Base-by-base conservation (phyloP, 1,140 invertebrate species). In the Adoxophyes honmai region DNA sequence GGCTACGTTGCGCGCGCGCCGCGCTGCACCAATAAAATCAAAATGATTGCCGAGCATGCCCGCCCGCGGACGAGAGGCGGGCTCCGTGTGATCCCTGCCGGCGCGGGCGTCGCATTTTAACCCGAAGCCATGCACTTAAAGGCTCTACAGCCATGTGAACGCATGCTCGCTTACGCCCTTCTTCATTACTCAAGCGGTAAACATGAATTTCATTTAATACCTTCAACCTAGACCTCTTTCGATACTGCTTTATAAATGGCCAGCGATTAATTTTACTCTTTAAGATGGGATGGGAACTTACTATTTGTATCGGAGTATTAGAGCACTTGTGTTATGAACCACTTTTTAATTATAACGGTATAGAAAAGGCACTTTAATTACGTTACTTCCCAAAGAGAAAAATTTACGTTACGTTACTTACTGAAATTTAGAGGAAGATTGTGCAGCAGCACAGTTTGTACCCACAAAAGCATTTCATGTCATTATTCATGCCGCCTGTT, bases 191-290 rank as follows among this genome's bases (percentile, higher is more conserved):
- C n/a, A 28, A 28, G n/a, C 18, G 21, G 21, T 2, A 48, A 13
- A 15, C n/a, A 28, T 48, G n/a, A 48, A 48, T 11, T 48, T 48
- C 18, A 48, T 48, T 48, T 48, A 48, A 48, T 48, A 48, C 21
- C 21, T 6, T 28, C 42, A 44, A 21, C 39, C 15, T 48, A 48
- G 42, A 48, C 42, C 42, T 28, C 42, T 48, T 48, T 48, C 42
- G 42, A 48, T 48, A 44, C 39, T 44, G 1, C 6, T 18, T 44
- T 44, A 44, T 44, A 48, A 48, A 48, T 48, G 21, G 42, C 18
- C 21, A 33, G 42, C 42, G 42, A 48, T 48, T 48, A 48, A 48
- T 48, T 21, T 48, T 48, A 21, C 42, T 48, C 16, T 48, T 48
- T 11, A 48, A 28, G 42, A 3, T 28, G 21, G 16, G 42, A 48